Evolutionary conservation across 2,113 vertebrate genomes (phyloP).

Genomic region (human): DNA sequence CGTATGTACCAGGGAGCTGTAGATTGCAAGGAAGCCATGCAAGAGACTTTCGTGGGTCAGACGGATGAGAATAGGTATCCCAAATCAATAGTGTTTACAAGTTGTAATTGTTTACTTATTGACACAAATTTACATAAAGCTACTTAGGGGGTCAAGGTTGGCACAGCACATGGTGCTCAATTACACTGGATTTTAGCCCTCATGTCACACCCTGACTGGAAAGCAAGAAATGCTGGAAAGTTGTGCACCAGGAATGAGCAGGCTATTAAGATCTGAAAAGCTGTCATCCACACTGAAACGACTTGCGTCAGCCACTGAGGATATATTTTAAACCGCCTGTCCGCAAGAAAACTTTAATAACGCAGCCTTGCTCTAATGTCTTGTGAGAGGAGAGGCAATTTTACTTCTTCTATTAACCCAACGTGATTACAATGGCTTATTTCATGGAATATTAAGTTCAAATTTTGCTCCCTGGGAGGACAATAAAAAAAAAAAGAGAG

Average conservation of each 20-base stretch:
- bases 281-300: conserved; percentile 91
- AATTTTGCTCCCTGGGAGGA: conserved; percentile 95
- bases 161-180: conserved; percentile 75
- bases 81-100: conserved; percentile 77
- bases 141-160: conserved; percentile 81
- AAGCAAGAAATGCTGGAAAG: conserved; percentile 86
- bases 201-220: conserved; percentile 82
- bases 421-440: conserved; percentile 98
- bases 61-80: conserved; percentile 70
- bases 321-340: conserved; percentile 92
- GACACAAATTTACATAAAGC: conserved; percentile 82
- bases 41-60: conserved; percentile 77
- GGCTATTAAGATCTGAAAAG: conserved; percentile 95
- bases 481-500: conserved; percentile 82
- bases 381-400: conserved; percentile 93
- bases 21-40: conserved; percentile 59
- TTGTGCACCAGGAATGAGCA: conserved; percentile 88
- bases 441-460: conserved; percentile 99
- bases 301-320: conserved; percentile 90
- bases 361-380: conserved; percentile 91
- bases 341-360: conserved; percentile 92
- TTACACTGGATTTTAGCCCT: conserved; percentile 84
- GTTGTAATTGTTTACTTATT: conserved; percentile 85
- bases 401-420: conserved; percentile 98
- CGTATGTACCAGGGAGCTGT: not conserved